These are phyloP conservation scores for Datnioides undecimradiatus DNA, from an alignment of 2,113 vertebrate genomes.

Conservation along the genomic window DNA sequence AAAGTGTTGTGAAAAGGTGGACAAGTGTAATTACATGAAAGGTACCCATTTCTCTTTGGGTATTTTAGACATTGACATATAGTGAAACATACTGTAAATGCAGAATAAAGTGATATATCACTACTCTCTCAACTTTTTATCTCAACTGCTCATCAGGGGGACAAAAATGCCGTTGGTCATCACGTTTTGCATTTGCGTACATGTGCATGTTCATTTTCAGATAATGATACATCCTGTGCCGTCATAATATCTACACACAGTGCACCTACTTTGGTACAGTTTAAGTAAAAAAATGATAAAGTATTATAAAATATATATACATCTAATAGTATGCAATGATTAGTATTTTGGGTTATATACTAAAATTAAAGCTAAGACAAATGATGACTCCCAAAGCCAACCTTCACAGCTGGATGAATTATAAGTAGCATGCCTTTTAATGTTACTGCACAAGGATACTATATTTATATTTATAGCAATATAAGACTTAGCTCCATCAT, in stretches of 20 bases:
- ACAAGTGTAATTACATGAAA: no score
- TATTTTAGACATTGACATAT: no score
- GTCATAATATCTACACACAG: no score
- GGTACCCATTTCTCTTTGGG: no score
- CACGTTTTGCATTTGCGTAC: neutral
- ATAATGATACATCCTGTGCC: no score
- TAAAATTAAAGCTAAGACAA: neutral
- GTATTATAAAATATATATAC: no score
- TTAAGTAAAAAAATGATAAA: no score
- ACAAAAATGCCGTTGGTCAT: no score
- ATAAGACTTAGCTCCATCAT: neutral
- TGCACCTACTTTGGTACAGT: no score
- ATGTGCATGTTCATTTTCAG: neutral
- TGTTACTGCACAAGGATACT: neutral
- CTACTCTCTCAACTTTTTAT: neutral
- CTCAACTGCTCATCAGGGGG: no score
- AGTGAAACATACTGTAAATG: neutral
- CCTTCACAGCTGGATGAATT: neutral
- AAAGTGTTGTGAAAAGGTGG: no score
- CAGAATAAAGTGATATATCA: neutral
- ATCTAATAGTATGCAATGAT: neutral
- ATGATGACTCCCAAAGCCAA: neutral
- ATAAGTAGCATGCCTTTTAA: neutral
- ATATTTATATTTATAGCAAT: no score
- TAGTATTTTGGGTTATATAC: neutral